Conservation (phyloP, 92 coral and sea anemone species). For the Paramuricea clavata region DNA sequence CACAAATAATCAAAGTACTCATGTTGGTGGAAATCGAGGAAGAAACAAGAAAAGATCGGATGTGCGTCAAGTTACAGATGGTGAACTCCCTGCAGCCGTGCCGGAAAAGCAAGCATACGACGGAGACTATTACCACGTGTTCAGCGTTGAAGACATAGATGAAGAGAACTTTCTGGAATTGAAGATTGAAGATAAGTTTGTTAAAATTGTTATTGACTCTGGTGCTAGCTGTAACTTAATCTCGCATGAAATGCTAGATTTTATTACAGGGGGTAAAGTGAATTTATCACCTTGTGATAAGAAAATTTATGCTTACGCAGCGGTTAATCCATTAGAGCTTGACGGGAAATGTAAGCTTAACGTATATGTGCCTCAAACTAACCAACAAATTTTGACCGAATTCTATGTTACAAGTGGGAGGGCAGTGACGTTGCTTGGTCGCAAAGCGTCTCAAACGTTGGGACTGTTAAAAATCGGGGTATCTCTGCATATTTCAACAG, state of each 20-base stretch:
- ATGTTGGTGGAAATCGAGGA: neutral
- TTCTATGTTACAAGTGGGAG: constrained; percentile 46
- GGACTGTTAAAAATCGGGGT: constrained; percentile 52
- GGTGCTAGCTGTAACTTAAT: too few relatives aligned
- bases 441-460: constrained; percentile 33
- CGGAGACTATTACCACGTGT: neutral
- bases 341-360: constrained; percentile 43
- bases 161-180: constrained; percentile 32
- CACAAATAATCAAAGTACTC: constrained; percentile 42
- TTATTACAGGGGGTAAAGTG: constrained; percentile 38
- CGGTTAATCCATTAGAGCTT: constrained; percentile 26
- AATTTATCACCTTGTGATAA: constrained; percentile 17
- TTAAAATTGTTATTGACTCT: too few relatives aligned
- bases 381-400: constrained; percentile 15
- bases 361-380: constrained; percentile 27
- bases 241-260: constrained; percentile 28
- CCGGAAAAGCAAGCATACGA: neutral
- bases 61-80: neutral
- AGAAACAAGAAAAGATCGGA: constrained; percentile 6
- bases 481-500: neutral
- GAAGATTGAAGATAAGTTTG: constrained; percentile 58
- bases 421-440: constrained; percentile 50
- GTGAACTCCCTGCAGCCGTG: too few relatives aligned
- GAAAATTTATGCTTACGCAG: constrained; percentile 49
- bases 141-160: neutral